Conservation (phyloP, 1,140 invertebrate species). For the Ceratitis capitata region DNA sequence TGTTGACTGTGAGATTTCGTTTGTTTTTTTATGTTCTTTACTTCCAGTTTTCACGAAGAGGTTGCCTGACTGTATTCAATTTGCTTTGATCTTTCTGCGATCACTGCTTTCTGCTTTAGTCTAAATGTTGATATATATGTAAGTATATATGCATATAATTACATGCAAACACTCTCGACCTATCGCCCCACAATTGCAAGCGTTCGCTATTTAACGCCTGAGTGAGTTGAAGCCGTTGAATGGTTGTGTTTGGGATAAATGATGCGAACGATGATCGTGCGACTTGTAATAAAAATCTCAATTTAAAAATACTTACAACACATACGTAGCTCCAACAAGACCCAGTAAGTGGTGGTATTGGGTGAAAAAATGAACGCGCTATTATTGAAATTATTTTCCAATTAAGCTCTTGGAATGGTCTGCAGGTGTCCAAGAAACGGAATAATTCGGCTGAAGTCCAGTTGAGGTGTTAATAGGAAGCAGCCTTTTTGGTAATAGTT, state of each 20-base stretch:
- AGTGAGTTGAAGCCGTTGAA: slow-evolving; percentile 19
- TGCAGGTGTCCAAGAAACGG: no score
- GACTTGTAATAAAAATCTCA: slow-evolving; percentile 32
- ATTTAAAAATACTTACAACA: not conserved
- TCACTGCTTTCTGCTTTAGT: not conserved
- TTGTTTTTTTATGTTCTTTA: not conserved
- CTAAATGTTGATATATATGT: slow-evolving; percentile 9
- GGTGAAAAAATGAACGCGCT: no score
- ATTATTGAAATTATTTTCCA: no score
- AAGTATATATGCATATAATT: not conserved
- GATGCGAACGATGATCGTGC: slow-evolving; percentile 26
- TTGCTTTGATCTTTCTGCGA: slow-evolving; percentile 12
- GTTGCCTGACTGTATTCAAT: not conserved
- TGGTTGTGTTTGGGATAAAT: slow-evolving; percentile 33
- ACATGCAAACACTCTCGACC: slow-evolving; percentile 17
- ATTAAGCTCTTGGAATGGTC: no score
- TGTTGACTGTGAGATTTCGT: not conserved
- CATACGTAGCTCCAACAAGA: not conserved
- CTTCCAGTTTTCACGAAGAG: not conserved
- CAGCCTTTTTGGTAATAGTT: no score
- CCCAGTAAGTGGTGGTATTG: not conserved
- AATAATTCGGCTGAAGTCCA: no score
- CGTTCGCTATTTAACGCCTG: slow-evolving; percentile 11
- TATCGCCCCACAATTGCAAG: slow-evolving; percentile 19
- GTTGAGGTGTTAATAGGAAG: no score